Conservation (phyloP, 2,113 vertebrate genomes). For the Dipodomys stephensi region DNA sequence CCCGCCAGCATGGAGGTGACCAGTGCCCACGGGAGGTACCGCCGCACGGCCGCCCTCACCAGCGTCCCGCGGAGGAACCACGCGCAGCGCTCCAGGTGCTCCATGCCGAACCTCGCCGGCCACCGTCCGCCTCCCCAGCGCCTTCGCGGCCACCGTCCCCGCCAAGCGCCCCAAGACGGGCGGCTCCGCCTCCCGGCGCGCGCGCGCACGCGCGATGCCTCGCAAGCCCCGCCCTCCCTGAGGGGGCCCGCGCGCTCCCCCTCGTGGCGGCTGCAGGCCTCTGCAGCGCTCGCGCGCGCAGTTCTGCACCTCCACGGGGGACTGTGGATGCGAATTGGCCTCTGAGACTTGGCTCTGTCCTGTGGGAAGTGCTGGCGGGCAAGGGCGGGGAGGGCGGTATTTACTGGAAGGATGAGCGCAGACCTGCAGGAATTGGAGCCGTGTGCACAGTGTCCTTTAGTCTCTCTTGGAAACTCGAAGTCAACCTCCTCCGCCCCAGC, state of each 20-base stretch:
- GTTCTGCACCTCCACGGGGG: too few species aligned
- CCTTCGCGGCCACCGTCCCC: conserved; percentile 70
- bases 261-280: background rate
- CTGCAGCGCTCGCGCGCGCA: background rate
- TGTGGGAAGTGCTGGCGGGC: background rate
- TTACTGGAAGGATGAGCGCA: background rate
- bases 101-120: conserved; percentile 74
- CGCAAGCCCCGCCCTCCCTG: background rate
- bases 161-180: background rate
- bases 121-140: conserved; percentile 36
- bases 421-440: background rate
- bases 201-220: conserved; percentile 56
- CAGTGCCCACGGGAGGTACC: conserved; percentile 86
- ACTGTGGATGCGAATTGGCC: background rate
- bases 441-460: background rate
- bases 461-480: background rate
- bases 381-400: too few species aligned
- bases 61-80: conserved; percentile 66
- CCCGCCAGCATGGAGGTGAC: conserved; percentile 85
- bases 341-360: background rate
- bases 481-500: too few species aligned
- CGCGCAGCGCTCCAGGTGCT: conserved; percentile 73
- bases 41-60: conserved; percentile 71
- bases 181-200: accelerated
- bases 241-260: background rate